Conservation (phyloP, 2,888 invertebrate genomes). For the Myathropa florea region DNA sequence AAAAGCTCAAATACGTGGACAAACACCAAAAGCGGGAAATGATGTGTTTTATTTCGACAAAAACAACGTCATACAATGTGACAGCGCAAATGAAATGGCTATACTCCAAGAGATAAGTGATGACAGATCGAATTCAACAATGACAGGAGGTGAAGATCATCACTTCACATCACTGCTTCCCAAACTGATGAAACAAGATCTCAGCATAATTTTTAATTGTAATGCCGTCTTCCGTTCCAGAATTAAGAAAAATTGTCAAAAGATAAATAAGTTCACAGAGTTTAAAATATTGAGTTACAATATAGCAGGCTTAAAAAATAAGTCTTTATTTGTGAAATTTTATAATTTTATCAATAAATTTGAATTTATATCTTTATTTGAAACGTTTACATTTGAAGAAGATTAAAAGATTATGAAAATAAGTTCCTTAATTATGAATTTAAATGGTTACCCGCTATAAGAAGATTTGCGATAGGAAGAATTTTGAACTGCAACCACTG, state of each 20-base stretch:
- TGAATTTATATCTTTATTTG: slow-evolving; percentile 1
- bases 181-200: background rate
- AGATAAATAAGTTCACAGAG: background rate
- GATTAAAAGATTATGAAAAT: slow-evolving; percentile 1
- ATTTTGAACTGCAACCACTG: too few species aligned
- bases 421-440: background rate
- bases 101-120: background rate
- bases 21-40: too few species aligned
- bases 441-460: slow-evolving; percentile 5
- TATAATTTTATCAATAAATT: background rate
- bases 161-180: background rate
- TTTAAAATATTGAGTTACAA: background rate
- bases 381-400: background rate
- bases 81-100: too few species aligned
- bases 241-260: background rate
- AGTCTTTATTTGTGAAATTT: background rate
- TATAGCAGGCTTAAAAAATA: background rate
- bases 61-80: too few species aligned
- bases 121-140: background rate
- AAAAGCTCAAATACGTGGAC: too few species aligned
- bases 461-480: background rate
- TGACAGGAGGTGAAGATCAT: background rate
- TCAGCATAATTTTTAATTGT: background rate
- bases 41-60: too few species aligned
- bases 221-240: background rate